Conservation (phyloP, 2,888 invertebrate species). For the Sipha maydis region DNA sequence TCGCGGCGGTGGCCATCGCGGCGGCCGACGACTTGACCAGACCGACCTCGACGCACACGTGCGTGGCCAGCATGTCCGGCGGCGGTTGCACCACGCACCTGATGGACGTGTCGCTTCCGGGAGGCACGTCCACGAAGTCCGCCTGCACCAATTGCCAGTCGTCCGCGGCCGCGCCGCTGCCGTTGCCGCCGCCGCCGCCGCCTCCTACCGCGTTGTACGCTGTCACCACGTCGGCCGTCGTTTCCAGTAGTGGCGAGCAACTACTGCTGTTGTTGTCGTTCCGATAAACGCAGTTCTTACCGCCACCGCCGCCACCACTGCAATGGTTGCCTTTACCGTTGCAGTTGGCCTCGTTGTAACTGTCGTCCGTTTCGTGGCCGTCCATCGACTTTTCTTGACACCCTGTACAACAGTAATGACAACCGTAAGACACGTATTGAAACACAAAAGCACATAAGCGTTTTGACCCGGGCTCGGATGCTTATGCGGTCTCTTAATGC, state of each 20-base stretch:
- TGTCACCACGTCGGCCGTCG: neutral
- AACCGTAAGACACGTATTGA: too few species aligned
- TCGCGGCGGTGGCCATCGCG: neutral
- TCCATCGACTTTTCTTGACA: constrained; percentile 36
- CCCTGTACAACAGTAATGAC: neutral
- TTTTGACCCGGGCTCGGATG: too few species aligned
- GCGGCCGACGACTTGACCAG: constrained; percentile 64
- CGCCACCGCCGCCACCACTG: neutral
- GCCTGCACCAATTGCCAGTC: constrained; percentile 33
- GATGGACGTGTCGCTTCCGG: constrained; percentile 39
- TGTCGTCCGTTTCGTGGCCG: neutral
- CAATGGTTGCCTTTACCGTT: neutral
- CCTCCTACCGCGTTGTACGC: neutral
- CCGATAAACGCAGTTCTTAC: neutral
- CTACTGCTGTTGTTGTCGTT: neutral
- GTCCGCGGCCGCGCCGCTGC: neutral
- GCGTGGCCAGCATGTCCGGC: constrained; percentile 69
- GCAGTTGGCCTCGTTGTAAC: neutral
- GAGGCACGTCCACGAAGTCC: constrained; percentile 16
- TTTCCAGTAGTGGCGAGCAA: constrained; percentile 11
- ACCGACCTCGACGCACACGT: constrained; percentile 73
- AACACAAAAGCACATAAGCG: too few species aligned
- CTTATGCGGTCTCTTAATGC: too few species aligned
- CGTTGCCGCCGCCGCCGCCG: neutral
- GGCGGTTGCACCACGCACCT: constrained; percentile 65